phyloP scores from a whole-genome alignment of 1,140 invertebrate species.

The Heliconius himera region DNA sequence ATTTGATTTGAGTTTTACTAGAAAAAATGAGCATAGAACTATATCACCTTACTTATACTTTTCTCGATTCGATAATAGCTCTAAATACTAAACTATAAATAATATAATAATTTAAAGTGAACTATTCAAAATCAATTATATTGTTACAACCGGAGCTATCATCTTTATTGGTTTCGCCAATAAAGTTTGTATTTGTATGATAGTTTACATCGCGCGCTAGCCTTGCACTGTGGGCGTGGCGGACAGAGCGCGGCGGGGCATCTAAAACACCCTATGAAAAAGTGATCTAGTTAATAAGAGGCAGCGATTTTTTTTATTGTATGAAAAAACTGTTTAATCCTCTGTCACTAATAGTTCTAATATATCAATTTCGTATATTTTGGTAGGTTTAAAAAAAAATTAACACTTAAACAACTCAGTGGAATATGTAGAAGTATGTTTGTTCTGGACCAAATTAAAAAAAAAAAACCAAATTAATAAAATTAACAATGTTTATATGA shows the following conservation, averaged over 20 bases:
- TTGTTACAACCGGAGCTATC: background rate
- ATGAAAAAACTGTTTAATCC: background rate
- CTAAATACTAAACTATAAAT: background rate
- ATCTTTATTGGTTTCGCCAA: conserved; percentile 12
- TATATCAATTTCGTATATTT: too few relatives aligned
- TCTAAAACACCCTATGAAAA: conserved; percentile 48
- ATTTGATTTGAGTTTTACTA: too few relatives aligned
- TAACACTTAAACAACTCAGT: too few relatives aligned
- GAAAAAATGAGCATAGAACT: too few relatives aligned
- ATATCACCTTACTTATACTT: too few relatives aligned
- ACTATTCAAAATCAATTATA: background rate
- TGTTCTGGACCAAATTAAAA: too few relatives aligned
- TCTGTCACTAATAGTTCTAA: too few relatives aligned
- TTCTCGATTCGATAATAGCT: too few relatives aligned
- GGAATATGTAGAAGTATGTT: too few relatives aligned
- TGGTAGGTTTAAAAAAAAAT: too few relatives aligned
- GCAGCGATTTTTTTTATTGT: conserved; percentile 5
- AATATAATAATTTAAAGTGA: background rate
- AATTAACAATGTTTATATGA: too few relatives aligned
- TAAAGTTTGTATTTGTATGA: conserved; percentile 27
- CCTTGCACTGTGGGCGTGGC: conserved; percentile 43
- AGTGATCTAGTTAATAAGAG: conserved; percentile 41
- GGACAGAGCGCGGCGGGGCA: conserved; percentile 51
- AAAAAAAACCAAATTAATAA: too few relatives aligned
- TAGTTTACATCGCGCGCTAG: conserved; percentile 31